These are phyloP conservation scores for Proales similis DNA, from an alignment of 1,140 invertebrate genomes.

Conservation along the genomic window DNA sequence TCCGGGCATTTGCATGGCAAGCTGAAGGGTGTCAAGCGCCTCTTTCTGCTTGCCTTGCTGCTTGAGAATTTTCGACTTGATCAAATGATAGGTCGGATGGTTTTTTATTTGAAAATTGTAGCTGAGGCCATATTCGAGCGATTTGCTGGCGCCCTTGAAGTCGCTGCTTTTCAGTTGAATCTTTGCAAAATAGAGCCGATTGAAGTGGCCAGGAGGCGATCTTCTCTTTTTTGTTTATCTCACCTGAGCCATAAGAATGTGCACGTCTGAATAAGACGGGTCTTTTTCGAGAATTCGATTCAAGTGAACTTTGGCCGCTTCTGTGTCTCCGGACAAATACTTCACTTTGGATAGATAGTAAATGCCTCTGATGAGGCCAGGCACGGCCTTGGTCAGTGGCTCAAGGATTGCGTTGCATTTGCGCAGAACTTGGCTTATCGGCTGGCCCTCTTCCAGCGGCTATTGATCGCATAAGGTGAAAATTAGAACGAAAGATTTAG, in stretches of 20 bases:
- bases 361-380: constrained; percentile 67
- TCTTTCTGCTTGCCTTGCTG: constrained; percentile 65
- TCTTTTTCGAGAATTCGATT: constrained; percentile 68
- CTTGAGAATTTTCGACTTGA: constrained; percentile 73
- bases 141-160: constrained; percentile 70
- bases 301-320: constrained; percentile 55
- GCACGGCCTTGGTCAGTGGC: constrained; percentile 68
- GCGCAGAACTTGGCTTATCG: constrained; percentile 50
- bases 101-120: constrained; percentile 81
- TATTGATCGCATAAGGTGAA: constrained; percentile 41
- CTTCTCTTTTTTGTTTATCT: constrained; percentile 14
- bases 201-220: not conserved
- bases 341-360: constrained; percentile 70
- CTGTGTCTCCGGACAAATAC: constrained; percentile 66
- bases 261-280: constrained; percentile 68
- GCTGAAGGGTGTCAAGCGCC: constrained; percentile 67
- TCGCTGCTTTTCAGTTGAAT: constrained; percentile 66
- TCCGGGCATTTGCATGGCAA: constrained; percentile 60
- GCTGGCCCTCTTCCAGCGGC: constrained; percentile 54
- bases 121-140: constrained; percentile 76
- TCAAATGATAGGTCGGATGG: constrained; percentile 78
- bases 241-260: constrained; percentile 74
- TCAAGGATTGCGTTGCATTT: constrained; percentile 64
- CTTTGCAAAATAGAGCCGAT: constrained; percentile 41
- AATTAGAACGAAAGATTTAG: constrained; percentile 31